Evolutionary conservation across 2,113 vertebrate species (phyloP), one percentile per base, ranked within the genome.

Genomic region (Rhipidura dahli): DNA sequence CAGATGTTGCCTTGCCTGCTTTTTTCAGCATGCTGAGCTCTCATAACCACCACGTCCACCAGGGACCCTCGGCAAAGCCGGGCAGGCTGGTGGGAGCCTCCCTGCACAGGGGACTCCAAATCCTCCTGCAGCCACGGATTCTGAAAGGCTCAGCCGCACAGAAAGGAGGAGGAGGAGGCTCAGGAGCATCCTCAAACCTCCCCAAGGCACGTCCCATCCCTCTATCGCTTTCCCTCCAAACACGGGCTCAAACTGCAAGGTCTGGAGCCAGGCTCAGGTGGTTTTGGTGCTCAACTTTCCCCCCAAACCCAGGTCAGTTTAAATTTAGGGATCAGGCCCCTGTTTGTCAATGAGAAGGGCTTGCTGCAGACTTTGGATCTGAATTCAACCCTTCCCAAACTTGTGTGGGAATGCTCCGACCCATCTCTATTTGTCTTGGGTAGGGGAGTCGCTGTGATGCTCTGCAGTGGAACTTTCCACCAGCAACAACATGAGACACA

Each of bases 381-480:
- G 56, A 83, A 72, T 59, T 63, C 90, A 89, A 84, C 35, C 77
- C 71, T 97, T 95, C 77, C 90, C 72, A 92, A 87, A 50, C 39
- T 78, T 70, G 57, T 1, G 21, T 9, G 79, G 87, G 94, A 96
- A 84, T 69, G 76, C 73, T 96, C 79, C 0, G 61, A 87, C 79
- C 87, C 94, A 95, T 96, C 78, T 95, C 91, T 96, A 73, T 97
- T 97, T 97, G 85, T 97, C 79, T 97, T 97, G 95, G 93, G 91
- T 92, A 92, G 79, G 86, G 94, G 90, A 96, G 57, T 37, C 2
- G 2, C 85, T 72, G 92, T 96, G 97, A 97, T 98, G 94, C 61
- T 96, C 96, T 94, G 96, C 96, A 97, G 79, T 94, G 95, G 95
- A 98, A 98, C 97, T 98, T 98, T 98, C 98, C 98, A 96, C 97